These are phyloP conservation scores for Urechis unicinctus DNA, from an alignment of 2,888 invertebrate genomes.

Conservation along the genomic window DNA sequence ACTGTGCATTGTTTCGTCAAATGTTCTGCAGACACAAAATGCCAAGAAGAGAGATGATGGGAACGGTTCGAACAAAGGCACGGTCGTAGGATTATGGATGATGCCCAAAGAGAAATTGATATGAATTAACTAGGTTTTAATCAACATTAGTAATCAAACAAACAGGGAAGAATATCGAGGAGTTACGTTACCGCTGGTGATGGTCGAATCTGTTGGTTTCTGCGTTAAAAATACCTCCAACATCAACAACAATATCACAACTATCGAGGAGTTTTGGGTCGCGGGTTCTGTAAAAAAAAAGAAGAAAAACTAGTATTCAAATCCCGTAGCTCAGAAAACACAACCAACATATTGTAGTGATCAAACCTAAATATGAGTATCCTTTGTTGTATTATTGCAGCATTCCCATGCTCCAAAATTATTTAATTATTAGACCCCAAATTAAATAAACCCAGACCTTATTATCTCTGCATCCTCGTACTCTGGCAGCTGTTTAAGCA, in stretches of 20 bases:
- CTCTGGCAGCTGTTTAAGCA: slow-evolving; percentile 75
- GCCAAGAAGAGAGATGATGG: not conserved
- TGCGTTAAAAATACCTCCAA: slow-evolving; percentile 80
- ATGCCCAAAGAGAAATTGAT: no score
- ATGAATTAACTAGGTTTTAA: no score
- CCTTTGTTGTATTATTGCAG: not conserved
- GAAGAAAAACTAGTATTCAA: not conserved
- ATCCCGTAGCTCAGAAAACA: not conserved
- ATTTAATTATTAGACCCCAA: not conserved
- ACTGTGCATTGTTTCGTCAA: slow-evolving; percentile 49
- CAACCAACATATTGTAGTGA: not conserved
- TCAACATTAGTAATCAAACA: not conserved
- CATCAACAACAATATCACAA: slow-evolving; percentile 93
- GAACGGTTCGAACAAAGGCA: not conserved
- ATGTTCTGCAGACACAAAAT: slow-evolving; percentile 45
- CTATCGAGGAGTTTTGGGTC: slow-evolving; percentile 60
- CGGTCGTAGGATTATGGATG: no score
- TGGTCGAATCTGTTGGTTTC: slow-evolving; percentile 78
- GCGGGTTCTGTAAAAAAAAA: slow-evolving; percentile 54
- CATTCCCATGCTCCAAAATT: not conserved
- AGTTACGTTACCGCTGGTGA: slow-evolving; percentile 66
- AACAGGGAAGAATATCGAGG: not conserved
- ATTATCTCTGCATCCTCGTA: slow-evolving; percentile 77
- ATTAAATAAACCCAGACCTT: slow-evolving; percentile 48
- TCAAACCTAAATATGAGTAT: not conserved